phyloP scores from a whole-genome alignment of 2,797 vertebrate species.

The Brachymystax lenok region DNA sequence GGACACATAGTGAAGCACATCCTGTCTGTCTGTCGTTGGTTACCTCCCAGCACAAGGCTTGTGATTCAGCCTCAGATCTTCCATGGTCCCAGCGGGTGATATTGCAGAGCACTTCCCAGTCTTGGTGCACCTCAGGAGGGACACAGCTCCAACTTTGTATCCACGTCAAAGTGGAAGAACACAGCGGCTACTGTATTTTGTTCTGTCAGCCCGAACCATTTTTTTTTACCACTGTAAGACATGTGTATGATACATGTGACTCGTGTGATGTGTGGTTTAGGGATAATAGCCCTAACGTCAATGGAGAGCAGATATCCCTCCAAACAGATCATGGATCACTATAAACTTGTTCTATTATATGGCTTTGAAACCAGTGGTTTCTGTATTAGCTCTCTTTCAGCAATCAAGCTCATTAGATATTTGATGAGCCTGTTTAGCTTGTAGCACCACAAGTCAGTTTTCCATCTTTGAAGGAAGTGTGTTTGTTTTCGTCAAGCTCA shows the following conservation, averaged over 20 bases:
- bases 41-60: conserved; percentile 41
- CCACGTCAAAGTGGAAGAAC: conserved; percentile 36
- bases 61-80: conserved; percentile 48
- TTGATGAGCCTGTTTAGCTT: background rate
- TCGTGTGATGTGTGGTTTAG: background rate
- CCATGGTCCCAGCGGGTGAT: conserved; percentile 25
- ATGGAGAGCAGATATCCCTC: background rate
- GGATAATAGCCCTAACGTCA: background rate
- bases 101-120: conserved; percentile 29
- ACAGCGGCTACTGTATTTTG: conserved; percentile 9
- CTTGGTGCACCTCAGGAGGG: conserved; percentile 27
- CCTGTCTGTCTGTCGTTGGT: conserved; percentile 38
- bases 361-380: background rate
- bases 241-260: conserved; percentile 22
- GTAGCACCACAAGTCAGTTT: background rate
- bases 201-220: background rate
- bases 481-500: conserved; percentile 20
- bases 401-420: background rate
- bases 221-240: conserved; percentile 24
- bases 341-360: background rate
- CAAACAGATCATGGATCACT: background rate
- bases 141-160: conserved; percentile 25
- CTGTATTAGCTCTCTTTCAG: background rate
- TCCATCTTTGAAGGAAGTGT: background rate
- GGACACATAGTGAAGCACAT: conserved; percentile 32